Evolutionary conservation across 2,797 vertebrate genomes (phyloP).

Genomic region (Phaenicophaeus curvirostris): DNA sequence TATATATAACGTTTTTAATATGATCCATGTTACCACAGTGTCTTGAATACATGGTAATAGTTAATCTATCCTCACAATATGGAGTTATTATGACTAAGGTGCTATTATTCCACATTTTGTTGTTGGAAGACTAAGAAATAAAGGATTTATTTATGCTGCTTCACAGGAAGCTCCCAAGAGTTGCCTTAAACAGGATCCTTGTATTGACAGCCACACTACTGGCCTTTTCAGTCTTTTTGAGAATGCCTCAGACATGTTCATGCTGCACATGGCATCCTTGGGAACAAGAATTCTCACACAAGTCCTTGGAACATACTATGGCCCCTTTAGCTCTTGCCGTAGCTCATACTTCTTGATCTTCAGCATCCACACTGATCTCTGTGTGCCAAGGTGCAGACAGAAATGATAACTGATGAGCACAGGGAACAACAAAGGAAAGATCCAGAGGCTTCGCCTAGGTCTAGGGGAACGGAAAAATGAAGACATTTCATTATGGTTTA

Average conservation of each 20-base stretch:
- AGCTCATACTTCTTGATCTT: not conserved
- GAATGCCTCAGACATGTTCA: not conserved
- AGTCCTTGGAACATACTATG: rapidly evolving
- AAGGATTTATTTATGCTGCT: not conserved
- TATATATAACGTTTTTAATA: not conserved
- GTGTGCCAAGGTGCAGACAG: not conserved
- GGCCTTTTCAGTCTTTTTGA: not conserved
- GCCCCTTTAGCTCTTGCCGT: not conserved
- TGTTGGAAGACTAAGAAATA: not conserved
- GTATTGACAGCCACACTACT: not conserved
- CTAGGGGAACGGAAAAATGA: not conserved
- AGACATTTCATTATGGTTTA: not conserved
- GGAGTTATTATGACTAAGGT: not conserved
- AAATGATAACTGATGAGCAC: not conserved
- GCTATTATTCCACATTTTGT: not conserved
- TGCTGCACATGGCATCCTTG: not conserved
- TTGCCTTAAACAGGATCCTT: not conserved
- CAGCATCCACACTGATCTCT: not conserved
- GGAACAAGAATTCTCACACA: not conserved
- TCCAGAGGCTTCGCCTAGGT: not conserved
- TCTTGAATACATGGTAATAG: not conserved
- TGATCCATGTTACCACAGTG: not conserved
- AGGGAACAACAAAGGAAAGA: not conserved
- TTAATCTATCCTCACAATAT: not conserved
- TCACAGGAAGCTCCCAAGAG: not conserved